Percentiles rank a stretch among this genome's conserved stretches.
These are phyloP conservation scores for Acromyrmex charruanus DNA, from an alignment of 1,140 invertebrate genomes.

Conservation along the genomic window DNA sequence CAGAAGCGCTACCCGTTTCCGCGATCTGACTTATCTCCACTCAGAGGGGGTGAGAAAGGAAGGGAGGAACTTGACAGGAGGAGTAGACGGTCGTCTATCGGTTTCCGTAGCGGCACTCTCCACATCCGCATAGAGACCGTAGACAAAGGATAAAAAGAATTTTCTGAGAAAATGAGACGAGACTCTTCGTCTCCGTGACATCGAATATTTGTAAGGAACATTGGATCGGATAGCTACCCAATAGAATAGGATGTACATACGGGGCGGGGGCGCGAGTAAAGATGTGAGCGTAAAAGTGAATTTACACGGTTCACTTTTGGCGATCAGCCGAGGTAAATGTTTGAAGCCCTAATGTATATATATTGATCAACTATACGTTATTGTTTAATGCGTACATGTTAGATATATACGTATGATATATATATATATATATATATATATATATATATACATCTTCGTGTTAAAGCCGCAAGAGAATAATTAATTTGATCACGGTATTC, in stretches of 20 bases:
- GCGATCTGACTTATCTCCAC: conserved; percentile 55
- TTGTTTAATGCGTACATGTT: background rate
- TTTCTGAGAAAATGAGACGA: conserved; percentile 48
- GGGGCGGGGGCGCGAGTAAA: background rate
- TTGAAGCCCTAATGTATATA: background rate
- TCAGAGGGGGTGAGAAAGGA: background rate
- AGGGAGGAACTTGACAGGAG: conserved; percentile 23
- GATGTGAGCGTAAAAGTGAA: conserved; percentile 25
- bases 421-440: background rate
- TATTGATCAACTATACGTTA: conserved; percentile 17
- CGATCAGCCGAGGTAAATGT: background rate
- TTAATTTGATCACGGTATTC: conserved; percentile 24
- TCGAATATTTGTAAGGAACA: conserved; percentile 50
- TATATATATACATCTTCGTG: background rate
- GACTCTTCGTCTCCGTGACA: conserved; percentile 34
- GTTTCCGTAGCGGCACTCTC: conserved; percentile 16
- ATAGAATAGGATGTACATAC: conserved; percentile 10
- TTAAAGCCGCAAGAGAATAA: conserved; percentile 8
- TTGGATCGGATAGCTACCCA: conserved; percentile 50
- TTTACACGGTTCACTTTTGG: conserved; percentile 2
- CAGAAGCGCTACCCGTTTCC: conserved; percentile 1
- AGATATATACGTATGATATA: too few relatives aligned
- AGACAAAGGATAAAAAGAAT: conserved; percentile 50
- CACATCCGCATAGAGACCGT: conserved; percentile 17
- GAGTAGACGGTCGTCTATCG: conserved; percentile 43